Evolutionary conservation across 2,113 vertebrate species (phyloP).

Genomic region (Eretmochelys imbricata): DNA sequence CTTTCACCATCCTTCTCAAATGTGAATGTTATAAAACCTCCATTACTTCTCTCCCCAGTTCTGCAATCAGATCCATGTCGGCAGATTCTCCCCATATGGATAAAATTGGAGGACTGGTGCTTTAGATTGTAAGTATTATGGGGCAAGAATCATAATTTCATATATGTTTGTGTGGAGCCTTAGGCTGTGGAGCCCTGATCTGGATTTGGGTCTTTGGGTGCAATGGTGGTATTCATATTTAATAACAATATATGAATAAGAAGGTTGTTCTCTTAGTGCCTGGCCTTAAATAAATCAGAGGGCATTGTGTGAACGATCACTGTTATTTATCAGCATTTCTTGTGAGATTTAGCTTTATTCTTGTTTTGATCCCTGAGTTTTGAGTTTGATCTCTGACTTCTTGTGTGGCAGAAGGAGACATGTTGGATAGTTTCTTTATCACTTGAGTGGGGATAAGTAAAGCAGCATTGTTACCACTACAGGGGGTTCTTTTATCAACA

Average conservation of each 20-base stretch:
- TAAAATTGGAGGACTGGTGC: not conserved
- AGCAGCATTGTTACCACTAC: fast-evolving
- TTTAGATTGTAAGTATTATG: not conserved
- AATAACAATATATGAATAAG: not conserved
- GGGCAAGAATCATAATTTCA: not conserved
- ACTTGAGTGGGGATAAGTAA: not conserved
- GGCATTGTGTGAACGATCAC: not conserved
- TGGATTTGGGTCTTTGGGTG: not conserved
- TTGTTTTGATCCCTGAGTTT: not conserved
- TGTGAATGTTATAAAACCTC: not conserved
- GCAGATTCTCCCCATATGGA: not conserved
- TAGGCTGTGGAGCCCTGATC: not conserved
- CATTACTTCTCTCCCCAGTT: not conserved
- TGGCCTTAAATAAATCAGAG: not conserved
- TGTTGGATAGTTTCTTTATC: not conserved
- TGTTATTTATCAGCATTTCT: not conserved
- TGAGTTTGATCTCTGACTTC: not conserved
- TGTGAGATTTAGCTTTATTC: not conserved
- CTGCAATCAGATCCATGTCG: fast-evolving
- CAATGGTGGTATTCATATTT: not conserved
- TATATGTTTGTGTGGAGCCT: not conserved
- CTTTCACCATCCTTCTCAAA: not conserved
- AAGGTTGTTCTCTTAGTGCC: not conserved
- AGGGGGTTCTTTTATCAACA: not conserved
- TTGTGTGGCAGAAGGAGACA: not conserved